Conservation (phyloP, 2,797 vertebrate genomes). For the Melopsittacus undulatus region DNA sequence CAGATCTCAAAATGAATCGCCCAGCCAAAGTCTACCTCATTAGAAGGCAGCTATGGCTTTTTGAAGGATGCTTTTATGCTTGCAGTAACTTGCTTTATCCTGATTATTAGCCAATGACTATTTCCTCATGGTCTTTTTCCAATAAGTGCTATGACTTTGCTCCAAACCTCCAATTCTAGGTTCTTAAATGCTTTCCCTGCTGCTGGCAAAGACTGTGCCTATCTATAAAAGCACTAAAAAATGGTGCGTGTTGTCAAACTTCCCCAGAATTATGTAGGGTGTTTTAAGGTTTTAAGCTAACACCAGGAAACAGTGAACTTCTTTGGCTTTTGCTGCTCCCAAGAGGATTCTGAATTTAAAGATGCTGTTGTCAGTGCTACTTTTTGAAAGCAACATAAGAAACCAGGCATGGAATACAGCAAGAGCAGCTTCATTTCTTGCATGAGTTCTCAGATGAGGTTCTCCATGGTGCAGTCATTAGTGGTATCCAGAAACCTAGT, state of each 20-base stretch:
- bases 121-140: constrained; percentile 3
- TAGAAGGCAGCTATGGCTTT: constrained; percentile 15
- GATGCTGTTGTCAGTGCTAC: not conserved
- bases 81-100: constrained; percentile 8
- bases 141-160: constrained; percentile 9
- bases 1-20: not conserved
- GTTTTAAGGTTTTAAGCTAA: constrained; percentile 1
- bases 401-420: not conserved
- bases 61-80: not conserved
- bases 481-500: not conserved
- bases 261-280: not conserved
- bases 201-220: constrained; percentile 8
- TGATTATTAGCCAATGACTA: not conserved
- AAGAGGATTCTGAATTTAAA: not conserved
- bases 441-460: not conserved
- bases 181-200: constrained; percentile 7
- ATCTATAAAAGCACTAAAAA: not conserved
- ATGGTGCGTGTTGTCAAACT: not conserved
- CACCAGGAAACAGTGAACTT: not conserved
- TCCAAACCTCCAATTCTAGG: not conserved
- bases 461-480: not conserved
- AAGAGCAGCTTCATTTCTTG: not conserved
- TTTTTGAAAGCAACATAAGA: not conserved
- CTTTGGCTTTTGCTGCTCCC: not conserved
- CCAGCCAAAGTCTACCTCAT: not conserved